Base-by-base conservation (phyloP, 2,888 invertebrate genomes). In the Gisinianus flammeolus region DNA sequence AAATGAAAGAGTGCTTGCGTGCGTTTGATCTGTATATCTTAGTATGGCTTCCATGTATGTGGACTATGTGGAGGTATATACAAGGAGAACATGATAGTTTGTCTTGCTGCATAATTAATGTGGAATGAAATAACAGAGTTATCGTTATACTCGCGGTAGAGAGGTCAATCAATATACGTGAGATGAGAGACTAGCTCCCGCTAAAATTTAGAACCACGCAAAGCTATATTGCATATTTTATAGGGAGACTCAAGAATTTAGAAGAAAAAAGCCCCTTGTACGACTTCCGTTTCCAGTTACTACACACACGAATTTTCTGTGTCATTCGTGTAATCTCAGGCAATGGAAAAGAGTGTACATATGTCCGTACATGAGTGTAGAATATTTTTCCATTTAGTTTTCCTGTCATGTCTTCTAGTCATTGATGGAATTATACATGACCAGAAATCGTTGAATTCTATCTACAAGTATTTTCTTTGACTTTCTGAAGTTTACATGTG, bases 81-180 rank as follows among this genome's bases (percentile, higher is more conserved):
- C 44, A 44, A 16, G 44, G 44, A 44, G 16, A 16, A 44, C 44
- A 44, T 16, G 44, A 44, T 6, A 44, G 44, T 16, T 44, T 10
- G 6, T 10, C 44, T 44, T 44, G 16, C 44, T 16, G 44, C 16
- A 6, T 44, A 6, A 10, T 44, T 16, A 44, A 6, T 44, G 8
- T 44, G 6, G 8, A 10, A 10, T 16, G n/a, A n/a, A 16, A n/a
- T 16, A n/a, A 54, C 54, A 54, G 16, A 54, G n/a, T 54, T 54
- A 54, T n/a, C n/a, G 54, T n/a, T n/a, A 54, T 54, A 16, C 54
- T n/a, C 19, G 16, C n/a, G n/a, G 54, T 54, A 3, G 54, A 16
- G 44, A 16, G 54, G 54, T 54, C 54, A 54, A 54, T 54, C 54
- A 54, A 54, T 54, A 54, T n/a, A n/a, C n/a, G n/a, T n/a, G n/a